Evolutionary conservation across 2,888 invertebrate genomes (phyloP).

Genomic region (Ophion obscuratus): DNA sequence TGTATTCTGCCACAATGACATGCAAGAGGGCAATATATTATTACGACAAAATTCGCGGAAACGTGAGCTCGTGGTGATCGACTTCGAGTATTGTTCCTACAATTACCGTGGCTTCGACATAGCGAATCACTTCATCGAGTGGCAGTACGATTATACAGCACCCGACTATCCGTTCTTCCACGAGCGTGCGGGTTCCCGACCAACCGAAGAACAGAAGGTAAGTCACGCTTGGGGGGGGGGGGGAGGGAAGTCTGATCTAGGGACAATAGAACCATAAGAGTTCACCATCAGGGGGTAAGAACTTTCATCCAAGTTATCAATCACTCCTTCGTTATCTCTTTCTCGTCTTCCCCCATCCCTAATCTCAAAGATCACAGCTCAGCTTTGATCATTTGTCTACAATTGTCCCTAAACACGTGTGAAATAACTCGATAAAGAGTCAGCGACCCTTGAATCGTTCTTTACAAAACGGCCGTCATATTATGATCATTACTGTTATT

Average conservation of each 20-base stretch:
- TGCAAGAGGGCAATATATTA: conserved; percentile 95
- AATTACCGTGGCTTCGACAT: conserved; percentile 97
- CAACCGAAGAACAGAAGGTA: conserved; percentile 93
- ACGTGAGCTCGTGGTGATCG: conserved; percentile 91
- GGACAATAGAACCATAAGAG: not conserved
- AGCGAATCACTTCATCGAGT: conserved; percentile 97
- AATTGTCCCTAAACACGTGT: not conserved
- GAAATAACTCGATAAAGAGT: not conserved
- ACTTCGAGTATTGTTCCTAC: conserved; percentile 98
- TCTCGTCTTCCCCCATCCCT: conserved; percentile 10
- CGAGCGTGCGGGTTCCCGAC: conserved; percentile 89
- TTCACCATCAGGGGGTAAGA: conserved; percentile 34
- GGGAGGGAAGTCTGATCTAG: conserved; percentile 50
- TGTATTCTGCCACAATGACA: conserved; percentile 97
- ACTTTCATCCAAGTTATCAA: conserved; percentile 45
- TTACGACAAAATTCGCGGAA: conserved; percentile 85
- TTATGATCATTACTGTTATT: conserved; percentile 3
- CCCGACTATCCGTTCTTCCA: conserved; percentile 91
- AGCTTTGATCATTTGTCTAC: not conserved
- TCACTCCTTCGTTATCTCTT: conserved; percentile 41
- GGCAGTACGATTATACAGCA: conserved; percentile 95
- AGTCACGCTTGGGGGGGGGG: conserved; percentile 74
- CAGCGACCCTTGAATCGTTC: not conserved
- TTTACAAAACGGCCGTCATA: not conserved
- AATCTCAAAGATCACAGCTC: not conserved